Conservation (phyloP, 2,888 invertebrate genomes). For the Rotaria magnacalcarata region DNA sequence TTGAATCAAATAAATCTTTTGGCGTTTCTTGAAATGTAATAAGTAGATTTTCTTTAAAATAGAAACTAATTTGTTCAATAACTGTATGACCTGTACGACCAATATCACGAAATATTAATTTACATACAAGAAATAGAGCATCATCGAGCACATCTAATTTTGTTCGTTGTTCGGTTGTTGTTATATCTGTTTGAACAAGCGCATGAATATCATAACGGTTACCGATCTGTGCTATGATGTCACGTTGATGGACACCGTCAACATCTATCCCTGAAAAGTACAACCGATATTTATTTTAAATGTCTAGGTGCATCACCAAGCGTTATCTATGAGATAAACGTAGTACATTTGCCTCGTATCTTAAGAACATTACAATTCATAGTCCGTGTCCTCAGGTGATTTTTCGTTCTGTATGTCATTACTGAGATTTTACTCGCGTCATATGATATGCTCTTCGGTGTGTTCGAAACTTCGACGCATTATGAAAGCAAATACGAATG, state of each 20-base stretch:
- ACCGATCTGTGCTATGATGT: constrained; percentile 18
- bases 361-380: too few relatives aligned
- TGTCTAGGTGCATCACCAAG: too few relatives aligned
- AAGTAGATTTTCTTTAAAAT: constrained; percentile 13
- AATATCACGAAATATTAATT: constrained; percentile 29
- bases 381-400: too few relatives aligned
- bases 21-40: constrained; percentile 32
- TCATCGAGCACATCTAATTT: constrained; percentile 24
- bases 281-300: too few relatives aligned
- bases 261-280: constrained; percentile 5
- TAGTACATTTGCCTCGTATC: too few relatives aligned
- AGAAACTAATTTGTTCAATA: constrained; percentile 36
- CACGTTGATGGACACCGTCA: constrained; percentile 21
- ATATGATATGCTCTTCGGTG: too few relatives aligned
- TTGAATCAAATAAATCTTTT: constrained; percentile 31
- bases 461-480: too few relatives aligned
- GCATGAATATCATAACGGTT: constrained; percentile 17
- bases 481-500: too few relatives aligned
- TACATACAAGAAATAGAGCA: constrained; percentile 36
- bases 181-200: constrained; percentile 21
- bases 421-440: too few relatives aligned
- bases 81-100: neutral
- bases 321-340: too few relatives aligned
- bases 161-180: constrained; percentile 32
- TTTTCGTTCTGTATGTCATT: too few relatives aligned